Base-by-base conservation (phyloP, 2,797 vertebrate genomes). In the Erithacus rubecula region DNA sequence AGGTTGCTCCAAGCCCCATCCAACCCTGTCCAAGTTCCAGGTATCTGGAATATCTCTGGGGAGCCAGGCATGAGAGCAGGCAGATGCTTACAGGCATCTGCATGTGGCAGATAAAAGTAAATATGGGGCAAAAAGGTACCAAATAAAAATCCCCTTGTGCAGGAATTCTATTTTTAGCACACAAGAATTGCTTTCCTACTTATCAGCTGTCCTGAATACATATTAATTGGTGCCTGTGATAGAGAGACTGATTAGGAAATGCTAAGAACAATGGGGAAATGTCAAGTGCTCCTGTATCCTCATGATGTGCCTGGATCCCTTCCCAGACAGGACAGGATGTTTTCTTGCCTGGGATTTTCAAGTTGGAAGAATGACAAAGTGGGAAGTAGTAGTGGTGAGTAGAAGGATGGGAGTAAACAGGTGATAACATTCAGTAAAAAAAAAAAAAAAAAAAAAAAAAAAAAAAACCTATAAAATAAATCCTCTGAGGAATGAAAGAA, bases 251-350 rank as follows among this genome's bases (percentile, higher is more conserved):
- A 95, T 95, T 83, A 91, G 93, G 91, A 92, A 93, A 82, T 74
- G 83, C 93, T 90, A 39, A 74, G 69, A 94, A 95, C 81, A 90
- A 92, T 79, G 80, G 68, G 81, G 95, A 96, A 97, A 97, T 96
- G 97, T 96, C 97, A 97, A 96, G 95, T 64, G 83, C 89, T 82
- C 67, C 91, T 83, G 79, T 70, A 63, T 49, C 67, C 90, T 96
- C 20, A 4, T 69, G 87, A 84, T 82, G 74, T 2, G 4, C 74
- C 89, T 96, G 93, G 93, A 94, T 92, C 53, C 46, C 75, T 93
- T 95, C 95, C 96, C 97, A 79, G 94, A 90, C 83, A 83, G 89
- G 56, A 64, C 77, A 52, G 81, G 77, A 52, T 30, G 34, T 5
- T 15, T 76, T 87, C 86, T 80, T 63, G 37, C 85, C 86, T 93